Base-by-base conservation (phyloP, 2,888 invertebrate genomes). In the Gerris lacustris region DNA sequence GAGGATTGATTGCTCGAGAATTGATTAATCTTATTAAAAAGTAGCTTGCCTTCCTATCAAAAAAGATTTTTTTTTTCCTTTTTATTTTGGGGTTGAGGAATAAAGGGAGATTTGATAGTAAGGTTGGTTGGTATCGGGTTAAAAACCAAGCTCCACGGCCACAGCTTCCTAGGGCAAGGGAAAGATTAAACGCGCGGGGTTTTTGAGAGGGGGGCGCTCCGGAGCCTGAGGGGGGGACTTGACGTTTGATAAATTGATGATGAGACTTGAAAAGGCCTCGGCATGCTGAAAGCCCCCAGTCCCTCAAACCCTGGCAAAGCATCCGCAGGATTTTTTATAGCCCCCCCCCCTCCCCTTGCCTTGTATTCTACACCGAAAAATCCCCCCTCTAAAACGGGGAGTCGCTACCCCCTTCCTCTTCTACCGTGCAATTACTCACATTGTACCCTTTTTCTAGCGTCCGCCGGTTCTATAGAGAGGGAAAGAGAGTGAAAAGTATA, bases 241-340 rank as follows among this genome's bases (percentile, higher is more conserved):
- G 55, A 55, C 55, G 55, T 55, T 55, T 55, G 55, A 55, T 55
- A 55, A 55, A 55, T 55, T 55, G 55, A 55, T 55, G 55, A 55
- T 55, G 55, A 55, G 55, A 55, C 55, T 55, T 55, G 55, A 55
- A 55, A 55, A 55, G 55, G 55, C 15, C 55, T 15, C 55, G 55
- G 55, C 55, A 55, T 55, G 55, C 55, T 55, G 55, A 55, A 55
- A 55, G 55, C 55, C 9, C 15, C 15, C 5, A 55, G 55, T 5
- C 9, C 15, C 15, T 55, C 15, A 9, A 9, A 11, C 55, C 55
- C 55, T 15, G 15, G 15, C 55, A 11, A 9, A 55, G 55, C 15
- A 55, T 55, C 55, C 55, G 55, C 11, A 55, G 15, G 15, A 55
- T 55, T 55, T 55, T 55, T 55, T 55, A 55, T 55, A 31, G 31